Percentiles rank a stretch among this genome's conserved stretches.
Conservation (phyloP, 2,888 invertebrate species). For the Carcina quercana region DNA sequence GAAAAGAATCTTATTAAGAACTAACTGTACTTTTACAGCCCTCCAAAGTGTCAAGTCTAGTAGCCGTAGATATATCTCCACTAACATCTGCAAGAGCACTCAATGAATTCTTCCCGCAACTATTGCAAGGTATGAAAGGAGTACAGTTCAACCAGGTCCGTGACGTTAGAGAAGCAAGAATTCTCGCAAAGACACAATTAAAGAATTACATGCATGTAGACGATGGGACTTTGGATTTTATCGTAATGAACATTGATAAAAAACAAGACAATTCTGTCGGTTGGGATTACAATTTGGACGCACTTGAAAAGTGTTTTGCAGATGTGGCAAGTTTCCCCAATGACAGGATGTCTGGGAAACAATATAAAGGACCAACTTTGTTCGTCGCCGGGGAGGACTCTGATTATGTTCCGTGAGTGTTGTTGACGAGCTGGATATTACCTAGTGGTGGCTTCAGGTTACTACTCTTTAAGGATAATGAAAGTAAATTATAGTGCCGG, state of each 20-base stretch:
- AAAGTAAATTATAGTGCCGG: too few relatives aligned
- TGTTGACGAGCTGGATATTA: too few relatives aligned
- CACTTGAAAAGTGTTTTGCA: slow-evolving; percentile 26
- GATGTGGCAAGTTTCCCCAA: slow-evolving; percentile 39
- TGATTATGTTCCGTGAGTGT: slow-evolving; percentile 45
- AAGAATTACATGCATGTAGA: slow-evolving; percentile 26
- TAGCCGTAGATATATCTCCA: slow-evolving; percentile 83
- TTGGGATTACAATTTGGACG: slow-evolving; percentile 43
- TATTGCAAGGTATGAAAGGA: slow-evolving; percentile 69
- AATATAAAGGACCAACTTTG: slow-evolving; percentile 38
- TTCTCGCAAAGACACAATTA: slow-evolving; percentile 36
- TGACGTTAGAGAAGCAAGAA: slow-evolving; percentile 75
- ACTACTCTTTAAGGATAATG: too few relatives aligned
- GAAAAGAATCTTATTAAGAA: neutral
- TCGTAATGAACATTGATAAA: slow-evolving; percentile 40
- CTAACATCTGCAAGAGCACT: slow-evolving; percentile 65
- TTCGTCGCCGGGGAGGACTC: slow-evolving; percentile 48
- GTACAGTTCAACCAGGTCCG: slow-evolving; percentile 65
- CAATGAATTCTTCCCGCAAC: slow-evolving; percentile 68
- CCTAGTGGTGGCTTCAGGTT: too few relatives aligned
- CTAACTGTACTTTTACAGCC: slow-evolving; percentile 50
- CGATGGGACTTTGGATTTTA: slow-evolving; percentile 25
- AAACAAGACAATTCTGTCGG: slow-evolving; percentile 27
- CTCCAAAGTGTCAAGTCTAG: slow-evolving; percentile 69
- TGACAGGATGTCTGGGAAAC: slow-evolving; percentile 24